A percentile compares a stretch with the other conserved stretches of the same genome.
Evolutionary conservation across 2,113 vertebrate genomes (phyloP).

Genomic region (Brachionichthys hirsutus): DNA sequence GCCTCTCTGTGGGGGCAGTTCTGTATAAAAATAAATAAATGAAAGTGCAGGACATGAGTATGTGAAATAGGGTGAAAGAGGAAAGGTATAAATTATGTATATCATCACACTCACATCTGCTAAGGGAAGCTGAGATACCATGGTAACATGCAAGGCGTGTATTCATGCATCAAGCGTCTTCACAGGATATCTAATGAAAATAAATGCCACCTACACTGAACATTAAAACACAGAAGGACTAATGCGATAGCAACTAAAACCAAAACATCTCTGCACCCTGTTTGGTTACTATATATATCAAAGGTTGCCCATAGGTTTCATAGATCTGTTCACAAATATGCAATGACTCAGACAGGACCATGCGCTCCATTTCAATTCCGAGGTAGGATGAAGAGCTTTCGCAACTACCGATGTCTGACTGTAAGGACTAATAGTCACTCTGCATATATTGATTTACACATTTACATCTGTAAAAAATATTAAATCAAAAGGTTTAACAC

Average conservation of each 20-base stretch:
- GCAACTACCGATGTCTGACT: neutral
- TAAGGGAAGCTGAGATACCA: slow-evolving; percentile 37
- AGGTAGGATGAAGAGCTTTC: neutral
- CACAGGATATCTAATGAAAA: slow-evolving; percentile 25
- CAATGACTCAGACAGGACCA: neutral
- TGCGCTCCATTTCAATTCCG: neutral
- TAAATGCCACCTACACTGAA: slow-evolving; percentile 28
- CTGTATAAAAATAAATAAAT: slow-evolving; percentile 64
- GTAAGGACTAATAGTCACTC: too few species aligned
- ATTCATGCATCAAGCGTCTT: slow-evolving; percentile 2
- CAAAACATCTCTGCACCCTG: neutral
- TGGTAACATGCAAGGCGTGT: slow-evolving; percentile 33
- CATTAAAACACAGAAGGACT: slow-evolving; percentile 11
- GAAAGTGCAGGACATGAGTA: neutral
- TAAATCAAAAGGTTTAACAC: too few species aligned
- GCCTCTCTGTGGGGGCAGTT: slow-evolving; percentile 85
- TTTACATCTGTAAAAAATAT: too few species aligned
- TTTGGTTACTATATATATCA: neutral
- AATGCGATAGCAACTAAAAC: neutral
- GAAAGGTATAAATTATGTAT: slow-evolving; percentile 9
- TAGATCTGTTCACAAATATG: neutral
- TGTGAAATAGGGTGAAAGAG: slow-evolving; percentile 24
- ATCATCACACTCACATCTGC: slow-evolving; percentile 43
- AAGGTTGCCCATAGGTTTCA: neutral
- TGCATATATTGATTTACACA: too few species aligned